A percentile compares a stretch with the other conserved stretches of the same genome.
These are phyloP conservation scores for Pheosia gnoma DNA, from an alignment of 2,888 invertebrate species.

Conservation along the genomic window DNA sequence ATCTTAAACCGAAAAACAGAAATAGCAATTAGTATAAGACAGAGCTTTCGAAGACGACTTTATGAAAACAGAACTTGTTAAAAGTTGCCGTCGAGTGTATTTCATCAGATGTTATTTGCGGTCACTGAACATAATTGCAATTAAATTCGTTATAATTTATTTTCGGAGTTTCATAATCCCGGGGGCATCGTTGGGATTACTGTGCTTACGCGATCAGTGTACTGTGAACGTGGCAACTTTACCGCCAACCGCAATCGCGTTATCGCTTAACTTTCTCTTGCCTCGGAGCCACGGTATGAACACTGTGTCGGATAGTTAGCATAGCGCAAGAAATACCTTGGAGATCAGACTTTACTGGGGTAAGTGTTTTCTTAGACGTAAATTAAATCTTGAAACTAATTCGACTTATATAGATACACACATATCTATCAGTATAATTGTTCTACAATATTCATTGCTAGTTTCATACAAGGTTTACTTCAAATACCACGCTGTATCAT, in stretches of 20 bases:
- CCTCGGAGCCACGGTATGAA: constrained; percentile 20
- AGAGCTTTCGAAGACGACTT: not conserved
- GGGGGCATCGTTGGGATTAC: constrained; percentile 36
- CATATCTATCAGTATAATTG: too few species aligned
- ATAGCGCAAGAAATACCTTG: not conserved
- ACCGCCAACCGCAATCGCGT: constrained; percentile 28
- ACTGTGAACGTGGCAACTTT: constrained; percentile 32
- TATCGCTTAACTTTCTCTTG: constrained; percentile 36
- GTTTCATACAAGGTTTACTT: too few species aligned
- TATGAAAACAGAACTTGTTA: constrained; percentile 13
- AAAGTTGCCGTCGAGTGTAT: constrained; percentile 28
- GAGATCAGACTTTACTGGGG: not conserved
- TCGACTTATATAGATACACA: too few species aligned
- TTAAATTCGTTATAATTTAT: constrained; percentile 55
- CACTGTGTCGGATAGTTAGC: too few species aligned
- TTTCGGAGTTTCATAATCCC: constrained; percentile 45
- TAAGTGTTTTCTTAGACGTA: not conserved
- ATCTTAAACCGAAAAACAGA: not conserved
- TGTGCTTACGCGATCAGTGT: constrained; percentile 31
- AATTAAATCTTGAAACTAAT: not conserved
- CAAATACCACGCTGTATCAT: too few species aligned
- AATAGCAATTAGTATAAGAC: constrained; percentile 41
- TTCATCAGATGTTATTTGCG: constrained; percentile 48
- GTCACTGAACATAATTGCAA: constrained; percentile 55
- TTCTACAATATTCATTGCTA: too few species aligned